A percentile compares a stretch with the other conserved stretches of the same genome.
Conservation (phyloP, 2,113 vertebrate species). For the Hylia prasina region DNA sequence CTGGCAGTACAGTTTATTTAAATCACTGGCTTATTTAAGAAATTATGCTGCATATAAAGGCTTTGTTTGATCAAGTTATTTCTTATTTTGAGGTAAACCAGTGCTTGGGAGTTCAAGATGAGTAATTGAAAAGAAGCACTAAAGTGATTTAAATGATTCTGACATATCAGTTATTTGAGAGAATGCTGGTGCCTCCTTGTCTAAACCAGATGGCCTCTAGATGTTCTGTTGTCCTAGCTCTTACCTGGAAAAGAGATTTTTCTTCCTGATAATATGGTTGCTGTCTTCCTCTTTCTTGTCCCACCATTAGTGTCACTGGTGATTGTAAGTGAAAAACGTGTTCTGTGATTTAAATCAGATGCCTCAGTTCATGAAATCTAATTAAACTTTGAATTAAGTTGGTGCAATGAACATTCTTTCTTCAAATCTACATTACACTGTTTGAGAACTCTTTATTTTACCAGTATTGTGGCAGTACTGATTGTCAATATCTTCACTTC, state of each 20-base stretch:
- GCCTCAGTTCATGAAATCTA: neutral
- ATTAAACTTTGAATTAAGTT: neutral
- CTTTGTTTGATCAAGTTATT: neutral
- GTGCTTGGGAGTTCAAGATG: neutral
- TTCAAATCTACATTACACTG: neutral
- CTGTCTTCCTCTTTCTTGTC: neutral
- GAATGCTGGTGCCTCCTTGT: neutral
- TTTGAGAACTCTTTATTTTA: neutral
- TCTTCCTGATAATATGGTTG: neutral
- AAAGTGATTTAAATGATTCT: neutral
- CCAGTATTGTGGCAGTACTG: neutral
- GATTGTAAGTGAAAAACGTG: neutral
- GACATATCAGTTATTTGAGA: neutral
- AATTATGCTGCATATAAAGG: neutral
- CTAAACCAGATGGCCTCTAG: neutral
- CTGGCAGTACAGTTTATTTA: neutral
- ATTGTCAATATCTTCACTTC: neutral
- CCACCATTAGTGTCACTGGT: neutral
- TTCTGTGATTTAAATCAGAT: neutral
- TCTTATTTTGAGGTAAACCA: neutral
- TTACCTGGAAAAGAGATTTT: neutral
- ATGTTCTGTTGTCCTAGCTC: neutral
- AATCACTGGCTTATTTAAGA: neutral
- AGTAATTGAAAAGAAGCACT: neutral
- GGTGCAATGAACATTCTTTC: neutral